phyloP scores from a whole-genome alignment of 2,797 vertebrate genomes.

The Naso thynnoides region DNA sequence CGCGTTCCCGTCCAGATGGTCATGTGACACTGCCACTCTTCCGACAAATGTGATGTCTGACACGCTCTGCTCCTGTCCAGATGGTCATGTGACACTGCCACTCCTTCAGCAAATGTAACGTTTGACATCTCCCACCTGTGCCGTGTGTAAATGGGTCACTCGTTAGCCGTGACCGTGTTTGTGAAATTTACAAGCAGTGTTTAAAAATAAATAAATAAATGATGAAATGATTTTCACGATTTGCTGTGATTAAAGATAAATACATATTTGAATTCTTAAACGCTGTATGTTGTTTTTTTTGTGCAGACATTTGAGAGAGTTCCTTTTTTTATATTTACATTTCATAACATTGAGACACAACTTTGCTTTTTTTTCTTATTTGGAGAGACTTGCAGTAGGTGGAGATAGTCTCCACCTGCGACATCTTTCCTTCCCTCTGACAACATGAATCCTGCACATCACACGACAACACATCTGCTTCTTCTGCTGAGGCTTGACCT shows the following conservation, averaged over 20 bases:
- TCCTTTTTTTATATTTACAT: not conserved
- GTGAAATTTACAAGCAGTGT: slow-evolving; percentile 69
- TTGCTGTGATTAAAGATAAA: slow-evolving; percentile 50
- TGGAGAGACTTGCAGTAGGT: not conserved
- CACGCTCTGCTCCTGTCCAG: slow-evolving; percentile 77
- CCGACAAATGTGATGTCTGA: slow-evolving; percentile 62
- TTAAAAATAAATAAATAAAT: slow-evolving; percentile 52
- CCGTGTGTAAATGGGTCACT: slow-evolving; percentile 60
- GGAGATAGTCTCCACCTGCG: not conserved
- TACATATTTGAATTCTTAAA: slow-evolving; percentile 17
- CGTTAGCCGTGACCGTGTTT: slow-evolving; percentile 59
- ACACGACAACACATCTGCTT: slow-evolving; percentile 50
- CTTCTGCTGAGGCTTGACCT: slow-evolving; percentile 42
- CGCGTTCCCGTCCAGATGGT: slow-evolving; percentile 84
- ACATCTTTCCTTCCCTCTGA: not conserved
- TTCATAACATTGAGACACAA: not conserved
- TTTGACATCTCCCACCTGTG: slow-evolving; percentile 58
- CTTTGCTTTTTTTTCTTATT: not conserved
- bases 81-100: slow-evolving; percentile 85
- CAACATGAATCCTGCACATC: slow-evolving; percentile 5
- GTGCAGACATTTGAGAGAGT: not conserved
- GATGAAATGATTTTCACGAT: slow-evolving; percentile 72
- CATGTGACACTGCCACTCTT: slow-evolving; percentile 82
- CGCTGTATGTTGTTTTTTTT: not conserved
- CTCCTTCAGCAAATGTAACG: slow-evolving; percentile 55